These are phyloP conservation scores for Chymomyza amoena DNA, from an alignment of 2,888 invertebrate genomes.

Conservation along the genomic window DNA sequence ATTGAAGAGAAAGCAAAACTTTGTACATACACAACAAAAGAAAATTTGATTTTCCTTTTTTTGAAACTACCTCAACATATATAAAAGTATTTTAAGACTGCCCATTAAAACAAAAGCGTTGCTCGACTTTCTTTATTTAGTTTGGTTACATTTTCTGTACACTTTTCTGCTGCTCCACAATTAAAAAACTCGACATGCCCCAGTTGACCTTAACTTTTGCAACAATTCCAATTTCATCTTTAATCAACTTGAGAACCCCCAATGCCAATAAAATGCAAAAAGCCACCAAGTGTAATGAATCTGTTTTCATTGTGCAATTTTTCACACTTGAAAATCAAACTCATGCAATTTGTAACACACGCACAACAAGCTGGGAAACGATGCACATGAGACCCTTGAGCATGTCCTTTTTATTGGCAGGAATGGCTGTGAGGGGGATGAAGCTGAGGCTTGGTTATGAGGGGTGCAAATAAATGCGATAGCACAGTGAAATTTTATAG, in stretches of 20 bases:
- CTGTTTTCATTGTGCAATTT: slow-evolving; percentile 42
- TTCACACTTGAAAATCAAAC: slow-evolving; percentile 58
- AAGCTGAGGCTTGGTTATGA: background rate
- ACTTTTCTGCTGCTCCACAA: background rate
- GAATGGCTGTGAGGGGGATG: background rate
- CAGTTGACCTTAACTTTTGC: background rate
- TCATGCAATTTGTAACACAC: slow-evolving; percentile 55
- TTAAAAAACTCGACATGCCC: background rate
- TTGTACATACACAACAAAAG: no score
- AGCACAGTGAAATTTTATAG: slow-evolving; percentile 67
- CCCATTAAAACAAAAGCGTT: no score
- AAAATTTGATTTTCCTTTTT: no score
- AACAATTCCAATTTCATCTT: background rate
- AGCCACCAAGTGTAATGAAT: slow-evolving; percentile 47
- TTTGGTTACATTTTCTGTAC: no score
- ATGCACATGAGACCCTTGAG: slow-evolving; percentile 51
- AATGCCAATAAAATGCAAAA: slow-evolving; percentile 1
- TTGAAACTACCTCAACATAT: no score
- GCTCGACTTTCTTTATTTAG: no score
- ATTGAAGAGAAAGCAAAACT: no score
- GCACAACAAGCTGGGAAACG: slow-evolving; percentile 34
- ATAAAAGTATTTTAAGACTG: no score
- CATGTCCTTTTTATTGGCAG: background rate
- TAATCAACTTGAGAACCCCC: background rate
- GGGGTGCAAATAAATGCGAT: slow-evolving; percentile 51